Conservation (phyloP, 2,113 vertebrate species). For the Takifugu flavidus region DNA sequence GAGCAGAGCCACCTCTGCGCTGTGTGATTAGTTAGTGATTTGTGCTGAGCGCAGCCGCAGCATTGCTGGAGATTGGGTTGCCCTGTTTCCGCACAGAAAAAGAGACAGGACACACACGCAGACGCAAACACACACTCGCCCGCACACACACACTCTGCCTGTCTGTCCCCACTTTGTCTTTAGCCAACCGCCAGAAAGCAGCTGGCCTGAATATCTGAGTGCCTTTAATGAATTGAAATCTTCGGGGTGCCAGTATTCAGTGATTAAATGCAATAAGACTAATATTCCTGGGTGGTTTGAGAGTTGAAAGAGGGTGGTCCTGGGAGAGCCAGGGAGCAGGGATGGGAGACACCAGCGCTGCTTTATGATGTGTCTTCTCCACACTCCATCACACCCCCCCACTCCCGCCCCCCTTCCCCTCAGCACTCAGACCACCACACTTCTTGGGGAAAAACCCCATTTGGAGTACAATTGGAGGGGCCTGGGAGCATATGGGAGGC, state of each 20-base stretch:
- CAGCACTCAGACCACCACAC: slow-evolving; percentile 7
- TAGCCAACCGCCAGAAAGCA: slow-evolving; percentile 84
- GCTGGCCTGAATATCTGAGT: slow-evolving; percentile 89
- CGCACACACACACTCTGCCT: slow-evolving; percentile 44
- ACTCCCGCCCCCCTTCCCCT: not conserved
- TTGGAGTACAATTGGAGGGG: slow-evolving; percentile 31
- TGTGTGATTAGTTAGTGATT: slow-evolving; percentile 75
- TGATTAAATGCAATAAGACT: slow-evolving; percentile 88
- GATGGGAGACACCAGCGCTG: slow-evolving; percentile 27
- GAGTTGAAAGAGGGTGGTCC: slow-evolving; percentile 69
- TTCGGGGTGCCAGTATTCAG: slow-evolving; percentile 75
- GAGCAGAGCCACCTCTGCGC: slow-evolving; percentile 62
- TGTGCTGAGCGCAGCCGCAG: slow-evolving; percentile 67
- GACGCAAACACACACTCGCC: slow-evolving; percentile 15
- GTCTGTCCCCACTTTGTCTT: slow-evolving; percentile 84
- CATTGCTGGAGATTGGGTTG: slow-evolving; percentile 74
- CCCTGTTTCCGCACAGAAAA: slow-evolving; percentile 59
- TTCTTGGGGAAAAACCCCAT: slow-evolving; percentile 43
- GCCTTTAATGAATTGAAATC: slow-evolving; percentile 85
- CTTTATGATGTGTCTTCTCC: slow-evolving; percentile 31
- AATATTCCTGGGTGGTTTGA: slow-evolving; percentile 84
- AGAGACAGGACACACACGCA: slow-evolving; percentile 20
- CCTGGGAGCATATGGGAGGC: slow-evolving; percentile 17
- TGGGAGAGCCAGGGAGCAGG: slow-evolving; percentile 50
- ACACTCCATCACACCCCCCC: too few species aligned